Evolutionary conservation across 2,888 invertebrate genomes (phyloP), one percentile per base, ranked within the genome.

Genomic region (Agrotis puta): DNA sequence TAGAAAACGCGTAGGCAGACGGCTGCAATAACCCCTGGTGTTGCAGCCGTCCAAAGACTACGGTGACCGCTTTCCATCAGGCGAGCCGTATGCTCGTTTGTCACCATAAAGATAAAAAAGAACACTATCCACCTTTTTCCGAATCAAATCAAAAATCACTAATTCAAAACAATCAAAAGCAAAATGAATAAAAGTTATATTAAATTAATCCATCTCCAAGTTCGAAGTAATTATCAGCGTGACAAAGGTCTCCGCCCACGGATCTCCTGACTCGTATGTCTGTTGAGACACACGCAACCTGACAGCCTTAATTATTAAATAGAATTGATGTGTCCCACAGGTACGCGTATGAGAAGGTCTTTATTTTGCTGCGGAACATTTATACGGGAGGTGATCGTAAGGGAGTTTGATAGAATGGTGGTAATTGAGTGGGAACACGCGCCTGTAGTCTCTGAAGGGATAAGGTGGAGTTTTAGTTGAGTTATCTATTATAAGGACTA

Each of bases 281-380:
- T 56, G 72, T 63, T n/a, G 65, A 81, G 84, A 73, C 65, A 81
- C 73, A 83, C 81, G 74, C 81, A 74, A 65, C 82, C 33, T 80
- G 86, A 86, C 85, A 85, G 77, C 67, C 64, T 81, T 85, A 85
- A 85, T 85, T 83, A 85, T 85, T 85, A 75, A 85, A 84, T 73
- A 79, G 84, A 81, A 85, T 86, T 85, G 85, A 85, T 85, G 85
- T 63, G 76, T 86, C 85, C 86, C 85, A 48, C 62, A 68, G 86
- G 82, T 74, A 79, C 72, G 74, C 33, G 47, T 79, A 74, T 74
- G 70, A 69, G 66, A 22, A 66, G 61, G 69, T 76, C 85, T 80
- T 85, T 84, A 77, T 84, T 82, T 84, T 62, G 66, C 62, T 50
- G 39, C 50, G 61, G 51, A 70, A 78, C 74, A 78, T 79, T 79